These are phyloP conservation scores for Halyomorpha halys DNA, from an alignment of 1,140 invertebrate genomes.

Conservation along the genomic window DNA sequence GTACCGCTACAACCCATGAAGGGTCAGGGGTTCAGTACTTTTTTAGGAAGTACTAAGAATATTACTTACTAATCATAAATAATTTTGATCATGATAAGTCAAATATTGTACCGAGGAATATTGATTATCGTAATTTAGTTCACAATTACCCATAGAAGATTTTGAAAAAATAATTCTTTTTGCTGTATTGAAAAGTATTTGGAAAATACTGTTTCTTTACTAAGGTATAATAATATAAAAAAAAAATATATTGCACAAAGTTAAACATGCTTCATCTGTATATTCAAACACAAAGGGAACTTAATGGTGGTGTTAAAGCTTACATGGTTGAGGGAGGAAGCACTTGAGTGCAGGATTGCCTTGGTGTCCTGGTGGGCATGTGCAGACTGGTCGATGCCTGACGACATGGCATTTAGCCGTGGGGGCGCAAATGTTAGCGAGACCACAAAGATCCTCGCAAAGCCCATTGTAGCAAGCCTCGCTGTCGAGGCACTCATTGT, in stretches of 20 bases:
- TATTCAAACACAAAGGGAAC: neutral
- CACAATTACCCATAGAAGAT: no score
- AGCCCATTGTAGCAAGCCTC: conserved; percentile 62
- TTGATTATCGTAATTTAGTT: neutral
- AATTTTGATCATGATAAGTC: neutral
- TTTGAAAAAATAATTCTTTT: no score
- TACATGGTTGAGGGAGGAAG: conserved; percentile 57
- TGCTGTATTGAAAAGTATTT: no score
- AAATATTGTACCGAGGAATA: neutral
- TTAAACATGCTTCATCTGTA: neutral
- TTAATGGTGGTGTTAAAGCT: conserved; percentile 35
- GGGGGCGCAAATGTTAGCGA: conserved; percentile 56
- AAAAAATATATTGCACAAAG: no score
- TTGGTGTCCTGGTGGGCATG: conserved; percentile 58
- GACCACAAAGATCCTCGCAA: conserved; percentile 62
- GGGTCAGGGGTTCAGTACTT: no score
- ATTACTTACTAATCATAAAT: no score
- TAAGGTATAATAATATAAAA: no score
- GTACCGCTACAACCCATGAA: no score
- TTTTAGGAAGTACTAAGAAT: no score
- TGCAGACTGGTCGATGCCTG: conserved; percentile 66
- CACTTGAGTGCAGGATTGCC: conserved; percentile 65
- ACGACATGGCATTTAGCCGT: conserved; percentile 59
- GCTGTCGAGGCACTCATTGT: conserved; percentile 59
- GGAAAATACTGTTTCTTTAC: no score